Evolutionary conservation across 2,113 vertebrate species (phyloP).

Genomic region (Aleadryas rufinucha): DNA sequence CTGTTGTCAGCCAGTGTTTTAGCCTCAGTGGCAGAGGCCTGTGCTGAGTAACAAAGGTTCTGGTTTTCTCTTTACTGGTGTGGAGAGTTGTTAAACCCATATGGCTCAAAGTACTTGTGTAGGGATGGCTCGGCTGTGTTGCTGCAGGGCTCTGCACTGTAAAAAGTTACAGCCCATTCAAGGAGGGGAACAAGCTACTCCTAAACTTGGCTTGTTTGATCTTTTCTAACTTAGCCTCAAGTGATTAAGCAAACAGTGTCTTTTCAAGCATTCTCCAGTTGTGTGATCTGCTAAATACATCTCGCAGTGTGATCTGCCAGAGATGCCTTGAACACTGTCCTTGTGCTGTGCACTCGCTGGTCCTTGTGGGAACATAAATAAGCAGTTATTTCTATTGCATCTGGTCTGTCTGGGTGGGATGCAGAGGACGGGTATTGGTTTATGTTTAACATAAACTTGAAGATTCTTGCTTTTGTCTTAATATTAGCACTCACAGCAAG

Average conservation of each 20-base stretch:
- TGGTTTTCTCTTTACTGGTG: conserved; percentile 35
- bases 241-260: background rate
- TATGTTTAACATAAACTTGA: background rate
- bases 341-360: background rate
- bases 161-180: conserved; percentile 28
- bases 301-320: background rate
- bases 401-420: background rate
- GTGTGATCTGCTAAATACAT: conserved; percentile 8
- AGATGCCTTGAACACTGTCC: background rate
- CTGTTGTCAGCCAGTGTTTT: background rate
- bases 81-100: background rate
- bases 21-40: background rate
- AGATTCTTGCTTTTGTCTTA: background rate
- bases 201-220: conserved; percentile 32
- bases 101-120: background rate
- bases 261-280: background rate
- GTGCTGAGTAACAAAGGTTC: background rate
- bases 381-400: background rate
- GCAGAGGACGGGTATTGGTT: background rate
- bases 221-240: background rate
- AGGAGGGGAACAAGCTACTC: background rate
- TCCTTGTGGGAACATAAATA: background rate
- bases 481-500: background rate
- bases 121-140: background rate
- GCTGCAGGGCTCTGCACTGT: conserved; percentile 17